Evolutionary conservation across 1,140 invertebrate genomes (phyloP).

Genomic region (Trichonephila inaurata): DNA sequence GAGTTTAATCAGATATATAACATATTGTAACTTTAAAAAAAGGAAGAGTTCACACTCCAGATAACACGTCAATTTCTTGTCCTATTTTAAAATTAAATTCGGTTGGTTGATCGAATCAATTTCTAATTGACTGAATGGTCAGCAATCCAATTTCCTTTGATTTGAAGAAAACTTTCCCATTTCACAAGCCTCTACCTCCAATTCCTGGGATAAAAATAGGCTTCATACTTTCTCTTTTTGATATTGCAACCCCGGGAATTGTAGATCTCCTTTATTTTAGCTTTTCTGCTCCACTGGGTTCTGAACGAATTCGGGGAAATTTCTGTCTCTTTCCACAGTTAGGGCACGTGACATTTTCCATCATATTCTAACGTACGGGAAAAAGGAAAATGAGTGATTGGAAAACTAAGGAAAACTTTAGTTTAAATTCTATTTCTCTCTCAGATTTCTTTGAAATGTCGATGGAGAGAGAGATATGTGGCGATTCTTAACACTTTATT

Average conservation of each 20-base stretch:
- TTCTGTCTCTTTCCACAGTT: constrained; percentile 20
- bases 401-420: neutral
- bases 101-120: neutral
- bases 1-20: no score
- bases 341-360: constrained; percentile 46
- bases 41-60: neutral
- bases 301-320: constrained; percentile 50
- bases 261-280: constrained; percentile 32
- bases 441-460: neutral
- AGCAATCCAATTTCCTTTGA: neutral
- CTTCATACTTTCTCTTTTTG: neutral
- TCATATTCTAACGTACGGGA: neutral
- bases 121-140: neutral
- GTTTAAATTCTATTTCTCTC: neutral
- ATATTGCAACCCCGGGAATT: constrained; percentile 16
- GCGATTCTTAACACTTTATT: no score
- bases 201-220: constrained; percentile 6
- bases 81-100: neutral
- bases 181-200: neutral
- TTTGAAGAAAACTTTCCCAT: constrained; percentile 13
- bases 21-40: neutral
- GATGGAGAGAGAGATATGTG: no score
- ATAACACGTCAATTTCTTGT: neutral
- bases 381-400: neutral
- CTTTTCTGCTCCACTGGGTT: neutral